A percentile compares a stretch with the other conserved stretches of the same genome.
Evolutionary conservation across 2,113 vertebrate species (phyloP).

Genomic region (Coptodon bakossiorum): DNA sequence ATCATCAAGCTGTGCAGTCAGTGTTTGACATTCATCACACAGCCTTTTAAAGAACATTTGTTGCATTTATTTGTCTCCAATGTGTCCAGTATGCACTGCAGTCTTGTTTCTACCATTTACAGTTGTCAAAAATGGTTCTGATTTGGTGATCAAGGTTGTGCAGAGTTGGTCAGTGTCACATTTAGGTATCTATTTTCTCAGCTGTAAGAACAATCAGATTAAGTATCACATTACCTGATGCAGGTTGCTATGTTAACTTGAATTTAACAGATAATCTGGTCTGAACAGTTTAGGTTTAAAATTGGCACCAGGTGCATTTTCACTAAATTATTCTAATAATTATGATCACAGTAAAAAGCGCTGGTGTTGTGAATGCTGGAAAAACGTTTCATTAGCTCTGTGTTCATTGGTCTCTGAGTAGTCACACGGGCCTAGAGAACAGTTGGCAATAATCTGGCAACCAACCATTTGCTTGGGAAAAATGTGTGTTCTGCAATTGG

Average conservation of each 20-base stretch:
- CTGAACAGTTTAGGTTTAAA: fast-evolving
- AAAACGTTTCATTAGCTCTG: not conserved
- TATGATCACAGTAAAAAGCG: not conserved
- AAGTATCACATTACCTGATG: not conserved
- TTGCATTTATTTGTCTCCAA: not conserved
- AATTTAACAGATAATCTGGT: not conserved
- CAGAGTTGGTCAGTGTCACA: not conserved
- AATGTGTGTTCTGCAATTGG: not conserved
- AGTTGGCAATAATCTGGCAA: not conserved
- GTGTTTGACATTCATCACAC: not conserved
- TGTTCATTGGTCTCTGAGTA: fast-evolving
- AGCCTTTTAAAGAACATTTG: not conserved
- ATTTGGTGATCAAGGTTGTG: not conserved
- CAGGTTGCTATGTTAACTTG: not conserved
- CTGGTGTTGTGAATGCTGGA: not conserved
- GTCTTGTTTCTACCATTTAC: not conserved
- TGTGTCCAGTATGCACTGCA: not conserved
- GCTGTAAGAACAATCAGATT: not conserved
- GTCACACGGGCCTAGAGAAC: not conserved
- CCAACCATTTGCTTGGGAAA: fast-evolving
- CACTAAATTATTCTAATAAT: not conserved
- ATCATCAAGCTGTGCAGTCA: not conserved
- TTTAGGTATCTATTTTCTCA: not conserved
- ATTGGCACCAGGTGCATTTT: fast-evolving
- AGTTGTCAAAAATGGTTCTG: not conserved